Evolutionary conservation across 2,888 invertebrate genomes (phyloP).

Genomic region (Digitonthophagus gazella): DNA sequence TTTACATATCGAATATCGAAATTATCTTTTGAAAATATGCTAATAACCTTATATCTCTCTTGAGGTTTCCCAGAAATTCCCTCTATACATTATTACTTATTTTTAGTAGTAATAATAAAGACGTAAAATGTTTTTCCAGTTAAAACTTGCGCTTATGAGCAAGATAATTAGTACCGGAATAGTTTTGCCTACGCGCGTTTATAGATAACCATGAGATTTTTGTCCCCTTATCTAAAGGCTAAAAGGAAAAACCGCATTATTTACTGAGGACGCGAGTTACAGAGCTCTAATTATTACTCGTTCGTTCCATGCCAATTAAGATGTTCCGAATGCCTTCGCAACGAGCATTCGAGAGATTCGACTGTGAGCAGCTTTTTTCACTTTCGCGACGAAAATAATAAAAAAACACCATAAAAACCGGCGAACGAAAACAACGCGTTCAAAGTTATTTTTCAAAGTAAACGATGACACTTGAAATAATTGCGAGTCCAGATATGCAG

Average conservation of each 20-base stretch:
- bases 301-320: neutral
- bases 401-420: neutral
- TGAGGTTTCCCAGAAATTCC: too few relatives aligned
- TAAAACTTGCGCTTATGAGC: neutral
- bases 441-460: neutral
- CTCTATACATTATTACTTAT: too few relatives aligned
- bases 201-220: neutral
- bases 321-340: neutral
- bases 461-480: neutral
- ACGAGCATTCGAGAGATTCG: neutral
- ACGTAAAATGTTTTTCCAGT: too few relatives aligned
- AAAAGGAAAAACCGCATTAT: neutral
- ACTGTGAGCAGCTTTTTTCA: neutral
- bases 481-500: neutral
- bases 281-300: neutral
- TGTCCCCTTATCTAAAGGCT: neutral
- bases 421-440: neutral
- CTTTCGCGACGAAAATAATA: neutral
- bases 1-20: neutral
- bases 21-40: neutral
- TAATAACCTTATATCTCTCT: neutral
- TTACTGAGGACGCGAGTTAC: neutral
- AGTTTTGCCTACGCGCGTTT: neutral
- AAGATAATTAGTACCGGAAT: neutral
- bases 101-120: too few relatives aligned